These are phyloP conservation scores for Carassius carassius DNA, from an alignment of 2,113 vertebrate genomes.

Conservation along the genomic window DNA sequence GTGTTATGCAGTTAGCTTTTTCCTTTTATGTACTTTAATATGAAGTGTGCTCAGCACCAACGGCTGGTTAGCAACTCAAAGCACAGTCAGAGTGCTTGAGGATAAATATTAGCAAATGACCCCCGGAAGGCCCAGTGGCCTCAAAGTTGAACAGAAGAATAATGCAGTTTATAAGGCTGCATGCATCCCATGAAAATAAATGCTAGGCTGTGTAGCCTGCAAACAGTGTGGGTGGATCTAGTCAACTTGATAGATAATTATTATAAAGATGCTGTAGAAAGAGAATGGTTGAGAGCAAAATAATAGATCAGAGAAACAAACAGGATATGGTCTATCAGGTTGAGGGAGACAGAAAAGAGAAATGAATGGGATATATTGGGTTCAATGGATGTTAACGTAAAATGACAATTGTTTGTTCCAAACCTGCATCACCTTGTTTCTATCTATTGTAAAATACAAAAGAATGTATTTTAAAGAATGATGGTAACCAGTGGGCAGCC, in stretches of 20 bases:
- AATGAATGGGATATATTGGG: too few species aligned
- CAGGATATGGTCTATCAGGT: neutral
- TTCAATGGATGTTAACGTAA: too few species aligned
- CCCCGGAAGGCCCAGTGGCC: neutral
- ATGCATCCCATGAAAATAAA: neutral
- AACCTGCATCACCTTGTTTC: too few species aligned
- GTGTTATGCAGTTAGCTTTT: neutral
- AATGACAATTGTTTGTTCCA: too few species aligned
- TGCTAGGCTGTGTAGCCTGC: neutral
- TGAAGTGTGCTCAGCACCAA: neutral
- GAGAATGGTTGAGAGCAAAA: neutral
- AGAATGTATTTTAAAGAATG: too few species aligned
- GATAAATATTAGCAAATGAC: neutral
- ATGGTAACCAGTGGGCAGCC: too few species aligned
- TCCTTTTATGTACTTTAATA: neutral
- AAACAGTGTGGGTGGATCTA: neutral
- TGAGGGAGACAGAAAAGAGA: too few species aligned
- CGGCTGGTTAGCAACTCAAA: neutral
- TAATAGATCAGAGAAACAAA: neutral
- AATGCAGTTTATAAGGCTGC: slow-evolving; percentile 6
- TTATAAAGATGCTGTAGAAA: neutral
- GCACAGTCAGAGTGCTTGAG: neutral
- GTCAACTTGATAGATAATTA: neutral
- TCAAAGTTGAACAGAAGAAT: neutral
- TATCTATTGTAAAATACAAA: too few species aligned